Evolutionary conservation across 2,888 invertebrate species (phyloP).

Genomic region (Andrena chrysosceles): DNA sequence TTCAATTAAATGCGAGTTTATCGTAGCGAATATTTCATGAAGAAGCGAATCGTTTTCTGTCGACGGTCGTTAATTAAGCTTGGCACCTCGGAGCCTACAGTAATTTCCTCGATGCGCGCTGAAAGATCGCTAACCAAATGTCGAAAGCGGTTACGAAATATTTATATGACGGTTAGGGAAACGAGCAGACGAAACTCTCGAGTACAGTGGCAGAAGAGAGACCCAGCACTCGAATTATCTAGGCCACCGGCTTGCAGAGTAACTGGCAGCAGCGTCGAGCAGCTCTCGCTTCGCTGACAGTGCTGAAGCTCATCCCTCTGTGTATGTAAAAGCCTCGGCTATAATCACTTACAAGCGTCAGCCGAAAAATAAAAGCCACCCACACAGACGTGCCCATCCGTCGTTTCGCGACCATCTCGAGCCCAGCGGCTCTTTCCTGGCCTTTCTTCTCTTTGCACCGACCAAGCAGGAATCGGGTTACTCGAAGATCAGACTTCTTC

Average conservation of each 20-base stretch:
- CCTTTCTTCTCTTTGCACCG: constrained; percentile 13
- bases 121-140: neutral
- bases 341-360: constrained; percentile 58
- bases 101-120: neutral
- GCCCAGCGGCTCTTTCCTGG: constrained; percentile 10
- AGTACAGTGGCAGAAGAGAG: constrained; percentile 46
- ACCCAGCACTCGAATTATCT: constrained; percentile 68
- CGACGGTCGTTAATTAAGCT: neutral
- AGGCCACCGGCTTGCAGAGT: constrained; percentile 65
- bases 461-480: constrained; percentile 31
- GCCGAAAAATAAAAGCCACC: constrained; percentile 66
- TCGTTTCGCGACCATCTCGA: constrained; percentile 33
- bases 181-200: constrained; percentile 46
- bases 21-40: constrained; percentile 4
- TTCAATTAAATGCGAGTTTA: neutral
- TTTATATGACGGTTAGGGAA: constrained; percentile 46
- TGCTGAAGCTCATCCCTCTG: constrained; percentile 56
- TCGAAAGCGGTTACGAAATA: constrained; percentile 26
- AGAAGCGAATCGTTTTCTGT: neutral
- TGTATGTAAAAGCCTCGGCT: constrained; percentile 28
- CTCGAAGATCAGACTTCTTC: neutral
- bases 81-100: neutral
- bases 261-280: constrained; percentile 46
- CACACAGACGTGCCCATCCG: constrained; percentile 3
- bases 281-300: constrained; percentile 67